Evolutionary conservation across 1,140 invertebrate species (phyloP), one percentile per base, ranked within the genome.

Genomic region (Hycleus phaleratus): DNA sequence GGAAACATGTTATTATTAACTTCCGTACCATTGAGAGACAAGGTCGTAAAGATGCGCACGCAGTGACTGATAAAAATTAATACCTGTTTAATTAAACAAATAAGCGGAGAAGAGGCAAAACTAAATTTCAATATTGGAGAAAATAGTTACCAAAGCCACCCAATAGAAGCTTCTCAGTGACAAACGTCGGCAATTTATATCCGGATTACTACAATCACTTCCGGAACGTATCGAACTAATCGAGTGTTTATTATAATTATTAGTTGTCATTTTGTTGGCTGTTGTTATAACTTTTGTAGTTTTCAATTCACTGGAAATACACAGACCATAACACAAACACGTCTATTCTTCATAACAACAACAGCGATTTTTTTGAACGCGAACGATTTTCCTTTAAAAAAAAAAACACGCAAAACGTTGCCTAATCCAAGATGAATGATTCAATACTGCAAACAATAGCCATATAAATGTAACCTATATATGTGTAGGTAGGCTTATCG

Each of bases 141-240:
- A 18, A 5, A 32, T 32, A 5, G 0, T 32, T 32, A 32, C 63
- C 9, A 64, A 56, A 43, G 60, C 54, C 25, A 67, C 63, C 68
- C 68, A 70, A 43, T 70, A 67, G 49, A 70, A 70, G 46, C 64
- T 70, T 39, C 62, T 55, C 18, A 70, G 60, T 9, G 68, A 70
- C 68, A 70, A 68, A 52, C 66, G 59, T 7, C 68, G 44, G 39
- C 59, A 60, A 24, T 38, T 61, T n/a, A 9, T 25, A 9, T n/a
- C 18, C 43, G 39, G 18, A n/a, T n/a, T 53, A 4, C 49, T 26
- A 38, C 18, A 18, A 18, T 18, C 18, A 18, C 18, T 26, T n/a
- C 3, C 25, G 38, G 51, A 53, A 38, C 45, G 51, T 8, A 45
- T 38, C 8, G 51, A 53, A 45, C 42, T 26, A 6, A 18, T 18